Base-by-base conservation (phyloP, 2,888 invertebrate species). In the Himalopsyche tibetana region DNA sequence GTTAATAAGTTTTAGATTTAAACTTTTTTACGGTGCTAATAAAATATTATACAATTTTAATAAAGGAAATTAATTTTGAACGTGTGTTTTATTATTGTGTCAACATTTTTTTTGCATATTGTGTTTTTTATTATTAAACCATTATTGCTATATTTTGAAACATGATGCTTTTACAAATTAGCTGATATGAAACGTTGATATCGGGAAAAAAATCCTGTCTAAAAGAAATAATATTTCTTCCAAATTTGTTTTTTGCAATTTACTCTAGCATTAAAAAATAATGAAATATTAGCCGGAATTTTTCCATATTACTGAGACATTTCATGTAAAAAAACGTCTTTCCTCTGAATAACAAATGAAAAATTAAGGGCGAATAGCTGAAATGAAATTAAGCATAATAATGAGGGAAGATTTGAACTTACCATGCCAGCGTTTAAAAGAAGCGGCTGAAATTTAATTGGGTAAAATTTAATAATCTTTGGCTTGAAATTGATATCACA, bases 391-490 rank as follows among this genome's bases (percentile, higher is more conserved):
- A 74, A 74, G 74, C 74, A 74, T 74, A 74, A 74, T 74, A 74
- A 74, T 74, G 74, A 74, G 74, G 74, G 11, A 28, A 74, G 74
- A 74, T 74, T 74, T 74, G 36, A 74, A 74, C 74, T 5, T 74
- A 74, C 36, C 6, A 74, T 74, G 36, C 74, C 74, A 15, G 38
- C 74, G 38, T 74, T 74, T 74, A 38, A 51, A 74, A 74, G 74
- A 74, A 74, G 74, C 74, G 74, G 38, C 74, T 36, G 36, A 74
- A 36, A 74, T 74, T 74, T 74, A 74, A 74, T 74, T 74, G 74
- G 74, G 74, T 36, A 74, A 74, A 74, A 74, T 74, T 74, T 74
- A 74, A 74, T 74, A 74, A 74, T 74, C 74, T 74, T 74, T 74
- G 74, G 36, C 36, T 74, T 15, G 36, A 74, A 36, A 74, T 74